Conservation (phyloP, 1,140 invertebrate genomes). For the Limonius californicus region DNA sequence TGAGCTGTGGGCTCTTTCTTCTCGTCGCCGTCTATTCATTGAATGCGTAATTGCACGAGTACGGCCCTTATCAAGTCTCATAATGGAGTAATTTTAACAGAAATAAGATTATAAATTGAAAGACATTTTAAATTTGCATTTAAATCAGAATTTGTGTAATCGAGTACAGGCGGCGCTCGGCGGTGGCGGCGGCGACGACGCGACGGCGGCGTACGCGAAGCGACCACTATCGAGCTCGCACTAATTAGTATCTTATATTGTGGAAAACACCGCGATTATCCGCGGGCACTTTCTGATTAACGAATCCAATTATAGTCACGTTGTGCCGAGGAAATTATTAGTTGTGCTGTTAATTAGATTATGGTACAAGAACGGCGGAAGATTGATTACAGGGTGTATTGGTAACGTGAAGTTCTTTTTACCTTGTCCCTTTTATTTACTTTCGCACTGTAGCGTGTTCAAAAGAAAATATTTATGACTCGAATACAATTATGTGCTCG, state of each 20-base stretch:
- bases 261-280: slow-evolving; percentile 45
- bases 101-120: slow-evolving; percentile 48
- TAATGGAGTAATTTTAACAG: slow-evolving; percentile 46
- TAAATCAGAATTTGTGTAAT: slow-evolving; percentile 46
- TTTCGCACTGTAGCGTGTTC: too few relatives aligned
- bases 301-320: slow-evolving; percentile 51
- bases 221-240: slow-evolving; percentile 22
- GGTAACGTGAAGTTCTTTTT: background rate
- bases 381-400: slow-evolving; percentile 33
- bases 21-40: slow-evolving; percentile 16
- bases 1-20: slow-evolving; percentile 11
- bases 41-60: slow-evolving; percentile 24
- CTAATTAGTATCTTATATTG: slow-evolving; percentile 49
- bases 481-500: too few relatives aligned
- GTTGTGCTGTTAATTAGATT: slow-evolving; percentile 51
- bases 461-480: too few relatives aligned
- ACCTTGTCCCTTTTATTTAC: too few relatives aligned
- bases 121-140: slow-evolving; percentile 46
- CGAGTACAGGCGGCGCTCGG: slow-evolving; percentile 11
- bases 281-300: slow-evolving; percentile 48
- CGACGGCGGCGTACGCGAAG: slow-evolving; percentile 6
- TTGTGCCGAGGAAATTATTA: slow-evolving; percentile 50
- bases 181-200: background rate
- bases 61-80: slow-evolving; percentile 35
- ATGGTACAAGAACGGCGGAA: slow-evolving; percentile 34